Percentiles rank a stretch among this genome's conserved stretches.
These are phyloP conservation scores for Choloepus didactylus DNA, from an alignment of 2,797 vertebrate species.

Conservation along the genomic window DNA sequence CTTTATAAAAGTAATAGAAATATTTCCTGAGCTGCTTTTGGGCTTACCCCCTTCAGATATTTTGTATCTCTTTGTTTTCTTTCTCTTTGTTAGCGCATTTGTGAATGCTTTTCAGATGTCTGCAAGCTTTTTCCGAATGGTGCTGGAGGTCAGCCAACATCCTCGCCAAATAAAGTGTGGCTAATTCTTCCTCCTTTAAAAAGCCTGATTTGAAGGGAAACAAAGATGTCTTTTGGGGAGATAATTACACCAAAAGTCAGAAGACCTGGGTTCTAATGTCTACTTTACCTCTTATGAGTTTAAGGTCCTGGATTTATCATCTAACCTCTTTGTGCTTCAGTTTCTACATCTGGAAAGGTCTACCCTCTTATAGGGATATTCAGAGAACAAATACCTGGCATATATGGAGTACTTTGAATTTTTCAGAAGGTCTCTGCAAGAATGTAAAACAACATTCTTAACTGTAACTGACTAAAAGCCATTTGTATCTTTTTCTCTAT, in stretches of 20 bases:
- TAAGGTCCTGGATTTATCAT: neutral
- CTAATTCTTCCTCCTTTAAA: neutral
- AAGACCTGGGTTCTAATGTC: neutral
- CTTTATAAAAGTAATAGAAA: slow-evolving; percentile 32
- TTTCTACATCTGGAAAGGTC: slow-evolving; percentile 37
- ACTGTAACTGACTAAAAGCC: neutral
- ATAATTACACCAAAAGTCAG: neutral
- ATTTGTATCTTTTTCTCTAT: neutral
- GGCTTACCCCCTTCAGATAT: neutral
- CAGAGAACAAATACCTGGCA: neutral
- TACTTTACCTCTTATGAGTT: neutral
- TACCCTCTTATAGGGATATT: neutral
- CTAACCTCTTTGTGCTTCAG: neutral
- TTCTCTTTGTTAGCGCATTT: neutral
- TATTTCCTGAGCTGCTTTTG: slow-evolving; percentile 35
- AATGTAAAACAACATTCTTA: neutral
- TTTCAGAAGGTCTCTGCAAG: slow-evolving; percentile 51
- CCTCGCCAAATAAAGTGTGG: neutral
- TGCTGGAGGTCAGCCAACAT: neutral
- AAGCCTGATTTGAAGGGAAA: slow-evolving; percentile 32
- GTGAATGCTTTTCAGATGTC: neutral
- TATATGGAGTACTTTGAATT: neutral
- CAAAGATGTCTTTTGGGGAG: neutral
- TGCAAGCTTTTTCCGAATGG: neutral
- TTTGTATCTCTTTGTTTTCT: neutral